Conservation (phyloP, 2,797 vertebrate species). For the Anguilla anguilla region DNA sequence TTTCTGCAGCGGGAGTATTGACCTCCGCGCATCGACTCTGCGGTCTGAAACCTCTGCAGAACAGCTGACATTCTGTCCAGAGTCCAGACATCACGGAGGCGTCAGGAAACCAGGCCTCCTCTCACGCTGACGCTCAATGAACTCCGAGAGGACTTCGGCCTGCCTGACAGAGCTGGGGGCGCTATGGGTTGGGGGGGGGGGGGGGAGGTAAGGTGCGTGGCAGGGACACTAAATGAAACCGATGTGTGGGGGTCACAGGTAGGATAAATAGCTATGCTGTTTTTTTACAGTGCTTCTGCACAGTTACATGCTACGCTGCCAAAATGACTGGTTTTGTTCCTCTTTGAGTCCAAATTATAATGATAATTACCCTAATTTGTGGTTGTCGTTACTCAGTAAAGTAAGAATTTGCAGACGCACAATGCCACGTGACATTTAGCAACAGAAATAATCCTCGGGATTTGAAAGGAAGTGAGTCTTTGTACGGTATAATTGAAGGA, state of each 20-base stretch:
- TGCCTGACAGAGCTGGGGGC: neutral
- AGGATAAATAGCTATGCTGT: neutral
- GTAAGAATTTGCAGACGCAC: neutral
- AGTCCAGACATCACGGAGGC: conserved; percentile 47
- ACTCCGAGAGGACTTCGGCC: neutral
- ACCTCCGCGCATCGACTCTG: conserved; percentile 44
- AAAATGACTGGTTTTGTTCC: neutral
- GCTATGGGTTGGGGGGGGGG: neutral
- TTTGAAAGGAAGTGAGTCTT: neutral
- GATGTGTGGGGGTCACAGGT: too few species aligned
- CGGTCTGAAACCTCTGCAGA: conserved; percentile 36
- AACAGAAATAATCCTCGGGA: neutral
- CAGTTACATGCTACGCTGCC: neutral
- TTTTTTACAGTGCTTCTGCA: neutral
- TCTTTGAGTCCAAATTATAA: neutral
- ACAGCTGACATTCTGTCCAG: conserved; percentile 41
- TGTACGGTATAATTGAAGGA: neutral
- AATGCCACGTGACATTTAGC: neutral
- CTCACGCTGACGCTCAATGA: neutral
- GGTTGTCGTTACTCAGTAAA: neutral
- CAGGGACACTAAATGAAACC: neutral
- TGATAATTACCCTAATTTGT: neutral
- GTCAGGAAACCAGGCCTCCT: conserved; percentile 17
- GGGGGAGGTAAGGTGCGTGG: neutral
- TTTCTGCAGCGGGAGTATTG: conserved; percentile 38